These are phyloP conservation scores for Hycleus cichorii DNA, from an alignment of 1,140 invertebrate genomes.

Conservation along the genomic window DNA sequence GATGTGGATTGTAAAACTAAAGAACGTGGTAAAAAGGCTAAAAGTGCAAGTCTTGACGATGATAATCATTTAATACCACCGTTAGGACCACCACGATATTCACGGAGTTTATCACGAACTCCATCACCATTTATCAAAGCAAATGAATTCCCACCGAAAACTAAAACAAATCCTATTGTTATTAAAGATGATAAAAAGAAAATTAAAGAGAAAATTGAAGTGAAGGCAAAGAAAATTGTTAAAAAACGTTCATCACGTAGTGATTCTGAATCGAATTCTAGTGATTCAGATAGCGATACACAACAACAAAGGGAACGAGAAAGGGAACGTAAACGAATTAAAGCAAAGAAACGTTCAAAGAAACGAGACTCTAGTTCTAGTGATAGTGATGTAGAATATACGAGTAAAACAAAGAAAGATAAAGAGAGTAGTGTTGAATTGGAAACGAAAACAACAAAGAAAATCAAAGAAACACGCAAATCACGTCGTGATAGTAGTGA, in stretches of 20 bases:
- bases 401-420: slow-evolving; percentile 29
- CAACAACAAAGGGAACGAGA: slow-evolving; percentile 41
- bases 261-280: slow-evolving; percentile 38
- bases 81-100: slow-evolving; percentile 44
- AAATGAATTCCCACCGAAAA: slow-evolving; percentile 57
- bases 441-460: slow-evolving; percentile 17
- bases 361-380: slow-evolving; percentile 39
- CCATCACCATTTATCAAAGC: slow-evolving; percentile 73
- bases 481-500: slow-evolving; percentile 43
- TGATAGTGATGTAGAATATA: slow-evolving; percentile 35
- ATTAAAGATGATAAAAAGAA: slow-evolving; percentile 41
- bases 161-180: slow-evolving; percentile 40
- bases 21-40: slow-evolving; percentile 32
- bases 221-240: slow-evolving; percentile 27
- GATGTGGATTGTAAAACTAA: slow-evolving; percentile 21
- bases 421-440: slow-evolving; percentile 22
- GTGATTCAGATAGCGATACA: slow-evolving; percentile 47
- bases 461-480: slow-evolving; percentile 34
- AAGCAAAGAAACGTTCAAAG: slow-evolving; percentile 38
- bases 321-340: slow-evolving; percentile 41
- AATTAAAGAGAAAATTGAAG: slow-evolving; percentile 40
- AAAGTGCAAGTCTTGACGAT: slow-evolving; percentile 33
- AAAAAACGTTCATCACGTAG: slow-evolving; percentile 30
- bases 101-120: slow-evolving; percentile 65
- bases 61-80: slow-evolving; percentile 31